Evolutionary conservation across 2,797 vertebrate genomes (phyloP).

Genomic region (Gastrophryne carolinensis): DNA sequence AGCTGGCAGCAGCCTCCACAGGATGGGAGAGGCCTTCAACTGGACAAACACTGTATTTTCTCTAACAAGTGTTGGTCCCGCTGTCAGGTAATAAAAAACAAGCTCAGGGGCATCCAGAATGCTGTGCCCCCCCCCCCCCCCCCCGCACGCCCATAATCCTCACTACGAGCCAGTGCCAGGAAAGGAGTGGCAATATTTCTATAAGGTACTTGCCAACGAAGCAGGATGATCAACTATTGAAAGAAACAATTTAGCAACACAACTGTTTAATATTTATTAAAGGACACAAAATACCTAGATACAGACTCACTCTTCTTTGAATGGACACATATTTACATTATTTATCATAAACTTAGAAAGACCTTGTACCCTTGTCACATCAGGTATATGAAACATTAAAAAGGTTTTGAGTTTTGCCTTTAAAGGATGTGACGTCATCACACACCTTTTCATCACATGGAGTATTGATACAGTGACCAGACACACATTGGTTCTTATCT

Average conservation of each 20-base stretch:
- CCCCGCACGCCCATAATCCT: too few relatives aligned
- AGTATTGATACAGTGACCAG: constrained; percentile 63
- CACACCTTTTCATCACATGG: constrained; percentile 62
- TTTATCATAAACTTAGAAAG: constrained; percentile 73
- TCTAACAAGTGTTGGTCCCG: too few relatives aligned
- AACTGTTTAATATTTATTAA: constrained; percentile 76
- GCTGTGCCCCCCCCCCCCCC: too few relatives aligned
- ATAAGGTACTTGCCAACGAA: too few relatives aligned
- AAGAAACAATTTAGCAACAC: constrained; percentile 66
- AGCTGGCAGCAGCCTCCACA: too few relatives aligned
- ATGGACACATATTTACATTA: constrained; percentile 78
- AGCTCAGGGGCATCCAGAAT: too few relatives aligned
- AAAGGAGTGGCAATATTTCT: too few relatives aligned
- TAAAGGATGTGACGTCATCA: constrained; percentile 59
- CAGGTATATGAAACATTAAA: constrained; percentile 68
- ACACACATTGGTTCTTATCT: constrained; percentile 56
- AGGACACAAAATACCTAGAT: constrained; percentile 76
- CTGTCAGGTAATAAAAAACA: too few relatives aligned
- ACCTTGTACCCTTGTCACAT: constrained; percentile 69
- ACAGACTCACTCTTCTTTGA: constrained; percentile 70
- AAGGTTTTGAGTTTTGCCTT: constrained; percentile 64
- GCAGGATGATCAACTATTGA: constrained; percentile 42
- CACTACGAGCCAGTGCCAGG: too few relatives aligned
- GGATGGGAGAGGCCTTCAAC: too few relatives aligned
- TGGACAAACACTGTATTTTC: too few relatives aligned